Conservation (phyloP, 2,797 vertebrate genomes). For the Dromococcyx pavoninus region DNA sequence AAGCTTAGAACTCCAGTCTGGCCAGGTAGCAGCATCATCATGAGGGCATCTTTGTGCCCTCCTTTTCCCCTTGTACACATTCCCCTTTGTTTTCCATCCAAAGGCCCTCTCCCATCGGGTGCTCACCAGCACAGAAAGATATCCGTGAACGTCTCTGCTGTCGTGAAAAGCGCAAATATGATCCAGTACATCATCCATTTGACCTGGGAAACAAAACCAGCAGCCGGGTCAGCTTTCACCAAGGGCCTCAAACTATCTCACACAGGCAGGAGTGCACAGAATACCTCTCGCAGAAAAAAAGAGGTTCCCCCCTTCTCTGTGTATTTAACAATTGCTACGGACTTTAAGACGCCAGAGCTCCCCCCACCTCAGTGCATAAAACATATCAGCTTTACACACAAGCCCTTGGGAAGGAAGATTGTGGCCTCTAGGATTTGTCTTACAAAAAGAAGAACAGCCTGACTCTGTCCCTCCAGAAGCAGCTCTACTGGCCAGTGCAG, state of each 20-base stretch:
- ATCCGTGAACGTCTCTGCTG: slow-evolving; percentile 95
- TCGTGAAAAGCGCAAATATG: slow-evolving; percentile 96
- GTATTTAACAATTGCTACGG: not conserved
- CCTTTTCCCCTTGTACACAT: not conserved
- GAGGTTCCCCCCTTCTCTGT: rapidly evolving
- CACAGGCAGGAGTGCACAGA: not conserved
- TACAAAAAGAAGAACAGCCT: not conserved
- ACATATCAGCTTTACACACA: not conserved
- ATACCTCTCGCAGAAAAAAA: not conserved
- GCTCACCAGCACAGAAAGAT: slow-evolving; percentile 98
- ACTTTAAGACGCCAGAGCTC: not conserved
- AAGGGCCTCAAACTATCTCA: not conserved
- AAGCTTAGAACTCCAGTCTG: not conserved
- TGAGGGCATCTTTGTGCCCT: rapidly evolving
- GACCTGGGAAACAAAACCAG: slow-evolving; percentile 79
- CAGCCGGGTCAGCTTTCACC: not conserved
- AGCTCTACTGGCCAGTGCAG: not conserved
- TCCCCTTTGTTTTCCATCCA: not conserved
- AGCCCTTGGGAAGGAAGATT: not conserved
- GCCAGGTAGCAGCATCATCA: not conserved
- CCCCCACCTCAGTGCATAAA: not conserved
- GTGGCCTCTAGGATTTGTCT: not conserved
- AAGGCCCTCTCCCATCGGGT: not conserved
- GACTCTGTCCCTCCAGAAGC: not conserved
- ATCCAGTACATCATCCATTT: slow-evolving; percentile 99